A percentile compares a stretch with the other conserved stretches of the same genome.
Evolutionary conservation across 92 coral and sea anemone genomes (phyloP).

Genomic region (Siderastrea siderea): DNA sequence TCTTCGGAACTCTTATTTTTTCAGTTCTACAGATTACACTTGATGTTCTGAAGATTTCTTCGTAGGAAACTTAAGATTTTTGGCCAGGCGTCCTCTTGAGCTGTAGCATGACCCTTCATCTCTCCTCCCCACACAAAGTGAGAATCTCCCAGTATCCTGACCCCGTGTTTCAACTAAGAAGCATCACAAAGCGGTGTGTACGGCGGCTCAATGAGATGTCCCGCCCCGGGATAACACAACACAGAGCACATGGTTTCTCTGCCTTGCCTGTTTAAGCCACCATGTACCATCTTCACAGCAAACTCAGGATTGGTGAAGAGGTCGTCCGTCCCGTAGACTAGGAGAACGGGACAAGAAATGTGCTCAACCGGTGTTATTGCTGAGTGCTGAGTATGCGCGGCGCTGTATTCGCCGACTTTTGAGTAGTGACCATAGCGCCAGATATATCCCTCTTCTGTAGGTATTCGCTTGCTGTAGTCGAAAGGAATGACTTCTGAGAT

Average conservation of each 20-base stretch:
- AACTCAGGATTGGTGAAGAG: constrained; percentile 20
- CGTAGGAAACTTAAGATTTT: constrained; percentile 50
- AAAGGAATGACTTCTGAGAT: not conserved
- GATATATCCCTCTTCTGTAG: constrained; percentile 29
- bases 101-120: constrained; percentile 49
- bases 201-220: constrained; percentile 88
- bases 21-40: no score
- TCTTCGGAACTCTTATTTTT: no score
- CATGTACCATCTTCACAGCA: constrained; percentile 25
- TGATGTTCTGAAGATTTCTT: constrained; percentile 8
- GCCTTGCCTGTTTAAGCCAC: constrained; percentile 58
- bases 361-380: constrained; percentile 58
- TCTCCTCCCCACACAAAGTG: constrained; percentile 67
- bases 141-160: not conserved
- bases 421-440: not conserved
- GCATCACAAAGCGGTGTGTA: constrained; percentile 53
- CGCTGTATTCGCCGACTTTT: not conserved
- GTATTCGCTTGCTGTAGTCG: not conserved
- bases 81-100: constrained; percentile 80
- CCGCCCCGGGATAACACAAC: constrained; percentile 74
- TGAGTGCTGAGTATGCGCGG: not conserved
- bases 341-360: constrained; percentile 51
- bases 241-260: constrained; percentile 58
- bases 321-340: constrained; percentile 67
- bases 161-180: constrained; percentile 2